phyloP scores from a whole-genome alignment of 2,888 invertebrate genomes.

The Labia minor region DNA sequence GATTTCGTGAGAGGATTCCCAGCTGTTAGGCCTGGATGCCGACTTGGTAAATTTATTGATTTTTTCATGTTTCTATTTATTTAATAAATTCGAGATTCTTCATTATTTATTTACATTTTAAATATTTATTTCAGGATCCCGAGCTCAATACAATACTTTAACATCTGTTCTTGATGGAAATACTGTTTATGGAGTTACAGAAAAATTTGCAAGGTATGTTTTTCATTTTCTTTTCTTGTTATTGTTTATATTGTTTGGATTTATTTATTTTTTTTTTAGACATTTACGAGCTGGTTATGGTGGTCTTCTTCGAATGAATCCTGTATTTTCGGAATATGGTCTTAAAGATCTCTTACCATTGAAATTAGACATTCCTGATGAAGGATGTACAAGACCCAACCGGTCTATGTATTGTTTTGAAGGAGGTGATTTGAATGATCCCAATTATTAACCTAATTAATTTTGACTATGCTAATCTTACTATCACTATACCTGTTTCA shows the following conservation, averaged over 20 bases:
- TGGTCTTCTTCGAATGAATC: slow-evolving; percentile 77
- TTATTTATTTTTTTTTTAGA: slow-evolving; percentile 36
- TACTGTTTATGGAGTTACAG: slow-evolving; percentile 79
- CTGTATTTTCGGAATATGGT: slow-evolving; percentile 75
- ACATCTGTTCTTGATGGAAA: slow-evolving; percentile 81
- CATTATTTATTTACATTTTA: too few species aligned
- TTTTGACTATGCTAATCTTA: not conserved
- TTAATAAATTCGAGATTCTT: not conserved
- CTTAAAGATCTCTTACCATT: slow-evolving; percentile 77
- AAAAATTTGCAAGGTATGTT: slow-evolving; percentile 60
- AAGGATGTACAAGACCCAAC: slow-evolving; percentile 83
- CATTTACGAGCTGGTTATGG: slow-evolving; percentile 72
- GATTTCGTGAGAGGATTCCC: slow-evolving; percentile 85
- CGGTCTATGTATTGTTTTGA: slow-evolving; percentile 86
- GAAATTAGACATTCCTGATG: slow-evolving; percentile 81
- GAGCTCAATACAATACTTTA: slow-evolving; percentile 73
- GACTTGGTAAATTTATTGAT: slow-evolving; percentile 50
- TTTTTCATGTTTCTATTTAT: not conserved
- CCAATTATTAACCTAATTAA: not conserved
- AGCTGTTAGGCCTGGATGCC: slow-evolving; percentile 74
- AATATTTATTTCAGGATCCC: slow-evolving; percentile 54
- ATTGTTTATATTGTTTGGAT: not conserved
- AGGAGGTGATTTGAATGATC: slow-evolving; percentile 50
- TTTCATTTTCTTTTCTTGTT: slow-evolving; percentile 1
- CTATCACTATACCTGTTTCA: slow-evolving; percentile 30